These are phyloP conservation scores for Scomber colias DNA, from an alignment of 2,113 vertebrate genomes.

Conservation along the genomic window DNA sequence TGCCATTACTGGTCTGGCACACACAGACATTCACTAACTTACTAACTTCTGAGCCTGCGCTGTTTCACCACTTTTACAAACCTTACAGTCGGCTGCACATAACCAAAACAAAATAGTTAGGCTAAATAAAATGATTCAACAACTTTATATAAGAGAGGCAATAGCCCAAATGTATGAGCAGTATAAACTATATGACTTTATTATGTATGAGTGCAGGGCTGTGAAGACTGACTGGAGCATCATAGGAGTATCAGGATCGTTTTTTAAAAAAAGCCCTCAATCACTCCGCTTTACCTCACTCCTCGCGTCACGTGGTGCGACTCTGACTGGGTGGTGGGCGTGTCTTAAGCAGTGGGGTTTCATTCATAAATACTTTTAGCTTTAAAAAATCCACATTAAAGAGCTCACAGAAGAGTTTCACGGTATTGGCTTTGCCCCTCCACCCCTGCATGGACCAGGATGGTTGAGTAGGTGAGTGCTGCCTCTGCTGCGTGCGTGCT, in stretches of 20 bases:
- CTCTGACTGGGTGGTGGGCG: conserved; percentile 82
- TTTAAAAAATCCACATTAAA: conserved; percentile 81
- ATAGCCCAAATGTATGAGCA: not conserved
- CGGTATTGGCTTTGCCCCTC: conserved; percentile 55
- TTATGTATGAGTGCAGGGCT: too few species aligned
- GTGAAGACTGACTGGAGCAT: not conserved
- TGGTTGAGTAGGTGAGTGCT: conserved; percentile 81
- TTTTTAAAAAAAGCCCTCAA: conserved; percentile 26
- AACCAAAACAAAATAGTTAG: not conserved
- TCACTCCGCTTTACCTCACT: conserved; percentile 60
- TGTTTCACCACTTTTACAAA: not conserved
- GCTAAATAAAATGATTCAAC: not conserved
- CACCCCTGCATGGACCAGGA: conserved; percentile 70
- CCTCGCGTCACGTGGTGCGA: conserved; percentile 77
- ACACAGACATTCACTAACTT: not conserved
- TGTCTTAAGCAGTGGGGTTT: conserved; percentile 80
- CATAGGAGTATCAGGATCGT: not conserved
- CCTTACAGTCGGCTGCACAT: not conserved
- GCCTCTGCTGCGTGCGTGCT: conserved; percentile 23
- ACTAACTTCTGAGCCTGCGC: not conserved
- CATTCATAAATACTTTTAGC: conserved; percentile 88
- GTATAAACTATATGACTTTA: not conserved
- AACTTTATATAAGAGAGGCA: too few species aligned
- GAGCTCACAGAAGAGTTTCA: conserved; percentile 63
- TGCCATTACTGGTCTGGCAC: not conserved